phyloP scores from a whole-genome alignment of 2,113 vertebrate species.

The Ptilonorhynchus violaceus region DNA sequence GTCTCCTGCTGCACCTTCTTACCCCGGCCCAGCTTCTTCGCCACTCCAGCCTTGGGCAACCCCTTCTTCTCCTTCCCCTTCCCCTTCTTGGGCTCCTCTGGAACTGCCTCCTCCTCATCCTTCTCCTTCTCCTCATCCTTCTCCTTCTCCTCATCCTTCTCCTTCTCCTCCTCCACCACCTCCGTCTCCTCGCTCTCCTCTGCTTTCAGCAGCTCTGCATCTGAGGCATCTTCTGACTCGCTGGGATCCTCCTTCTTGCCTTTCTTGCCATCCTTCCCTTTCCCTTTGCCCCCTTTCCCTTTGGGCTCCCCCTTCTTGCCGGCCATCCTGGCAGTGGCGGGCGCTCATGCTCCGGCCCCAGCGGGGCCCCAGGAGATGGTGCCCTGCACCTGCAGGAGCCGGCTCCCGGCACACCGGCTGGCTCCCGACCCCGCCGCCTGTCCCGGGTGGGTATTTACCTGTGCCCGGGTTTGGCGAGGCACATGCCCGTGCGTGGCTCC shows the following conservation, averaged over 20 bases:
- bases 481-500: neutral
- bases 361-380: neutral
- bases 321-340: constrained; percentile 67
- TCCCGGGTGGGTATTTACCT: neutral
- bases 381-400: neutral
- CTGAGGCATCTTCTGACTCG: constrained; percentile 82
- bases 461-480: neutral
- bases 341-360: constrained; percentile 47
- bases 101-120: neutral
- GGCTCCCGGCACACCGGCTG: neutral
- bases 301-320: constrained; percentile 78
- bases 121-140: constrained; percentile 37
- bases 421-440: neutral
- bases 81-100: constrained; percentile 72
- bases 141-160: constrained; percentile 48
- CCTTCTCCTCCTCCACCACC: constrained; percentile 64
- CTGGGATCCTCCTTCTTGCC: constrained; percentile 77
- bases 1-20: constrained; percentile 70
- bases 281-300: constrained; percentile 19
- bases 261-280: constrained; percentile 73
- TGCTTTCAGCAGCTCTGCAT: constrained; percentile 71
- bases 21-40: constrained; percentile 66
- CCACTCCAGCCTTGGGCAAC: constrained; percentile 63
- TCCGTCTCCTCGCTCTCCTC: constrained; percentile 58
- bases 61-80: constrained; percentile 75